Evolutionary conservation across 2,113 vertebrate genomes (phyloP), one percentile per base, ranked within the genome.

Genomic region (Monopterus albus): DNA sequence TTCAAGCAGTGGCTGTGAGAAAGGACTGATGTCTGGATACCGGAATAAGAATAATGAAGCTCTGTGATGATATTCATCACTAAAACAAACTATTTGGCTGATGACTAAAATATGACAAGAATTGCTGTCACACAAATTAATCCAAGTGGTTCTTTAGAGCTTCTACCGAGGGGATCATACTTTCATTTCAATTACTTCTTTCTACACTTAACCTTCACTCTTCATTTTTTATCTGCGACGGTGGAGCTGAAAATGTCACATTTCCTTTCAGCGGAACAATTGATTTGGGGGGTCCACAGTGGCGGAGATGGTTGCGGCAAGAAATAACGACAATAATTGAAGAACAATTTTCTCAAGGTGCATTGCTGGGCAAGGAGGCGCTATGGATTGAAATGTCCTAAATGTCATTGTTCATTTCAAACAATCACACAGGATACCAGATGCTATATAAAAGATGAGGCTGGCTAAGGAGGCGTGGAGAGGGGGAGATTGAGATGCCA

Each of bases 241-340:
- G 46, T 17, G 11, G 46, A 83, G 72, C 75, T 25, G 26, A 78
- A 90, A 91, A 92, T 91, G 92, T 90, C 88, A 89, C 82, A 89
- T 88, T 90, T 90, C 73, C 85, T 87, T 87, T 79, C 63, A 69
- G 79, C 35, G 11, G 71, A 87, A 87, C 65, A 83, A 90, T 90
- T 69, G 50, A 84, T 60, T 66, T 8, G 39, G 63, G 36, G 60
- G 42, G 73, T 53, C 60, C 11, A 42, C 1, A 4, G 40, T 2
- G 17, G 67, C 62, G 8, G 49, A 31, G 52, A 73, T 25, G 5
- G 67, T 10, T 4, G 28, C 55, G 33, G 71, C 43, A 29, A 45
- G 70, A 75, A 79, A 71, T 84, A 75, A 86, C 60, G 79, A 46
- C 15, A 35, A 84, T 87, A 82, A 87, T 72, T 60, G 84, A 76